Conservation (phyloP, 2,113 vertebrate genomes). For the Butorides virescens region DNA sequence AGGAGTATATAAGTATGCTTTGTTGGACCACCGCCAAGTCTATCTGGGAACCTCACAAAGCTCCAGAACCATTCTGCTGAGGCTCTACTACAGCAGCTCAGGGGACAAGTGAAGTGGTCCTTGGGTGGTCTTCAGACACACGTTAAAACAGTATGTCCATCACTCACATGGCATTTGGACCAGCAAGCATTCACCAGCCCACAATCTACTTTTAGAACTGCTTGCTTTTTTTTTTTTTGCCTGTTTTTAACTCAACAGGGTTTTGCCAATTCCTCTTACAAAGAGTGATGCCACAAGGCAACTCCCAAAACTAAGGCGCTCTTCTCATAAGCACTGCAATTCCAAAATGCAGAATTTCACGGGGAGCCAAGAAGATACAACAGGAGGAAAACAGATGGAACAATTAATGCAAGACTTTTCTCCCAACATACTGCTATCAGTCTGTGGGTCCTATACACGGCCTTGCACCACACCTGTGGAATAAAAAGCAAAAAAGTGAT, state of each 20-base stretch:
- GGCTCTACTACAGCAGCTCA: neutral
- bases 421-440: neutral
- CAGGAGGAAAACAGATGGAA: neutral
- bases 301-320: neutral
- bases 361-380: neutral
- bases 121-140: neutral
- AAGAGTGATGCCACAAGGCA: neutral
- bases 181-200: accelerated
- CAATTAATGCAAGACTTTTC: neutral
- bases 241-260: neutral
- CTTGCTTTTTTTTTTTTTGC: neutral
- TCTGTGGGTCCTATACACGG: neutral
- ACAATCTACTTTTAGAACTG: neutral
- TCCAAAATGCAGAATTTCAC: neutral
- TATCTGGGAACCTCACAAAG: neutral
- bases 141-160: accelerated
- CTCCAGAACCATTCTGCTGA: neutral
- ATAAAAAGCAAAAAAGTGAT: neutral
- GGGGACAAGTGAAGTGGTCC: neutral
- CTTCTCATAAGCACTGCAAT: neutral
- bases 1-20: neutral
- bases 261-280: neutral
- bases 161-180: neutral
- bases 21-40: neutral
- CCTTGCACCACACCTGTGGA: neutral